Base-by-base conservation (phyloP, 2,113 vertebrate genomes). In the Myanophis thanlyinensis region DNA sequence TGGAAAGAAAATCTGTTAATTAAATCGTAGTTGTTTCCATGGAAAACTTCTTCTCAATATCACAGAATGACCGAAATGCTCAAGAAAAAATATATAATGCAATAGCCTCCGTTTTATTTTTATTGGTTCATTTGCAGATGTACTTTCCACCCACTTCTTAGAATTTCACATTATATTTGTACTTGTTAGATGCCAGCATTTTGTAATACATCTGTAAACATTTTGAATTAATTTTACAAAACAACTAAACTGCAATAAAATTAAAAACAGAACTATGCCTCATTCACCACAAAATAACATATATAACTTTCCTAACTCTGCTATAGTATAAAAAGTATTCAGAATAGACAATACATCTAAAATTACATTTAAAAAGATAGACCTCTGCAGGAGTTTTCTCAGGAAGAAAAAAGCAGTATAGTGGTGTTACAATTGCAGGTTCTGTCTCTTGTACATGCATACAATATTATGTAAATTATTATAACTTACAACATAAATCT, bases 141-240 rank as follows among this genome's bases (percentile, higher is more conserved):
- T 80, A 62, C 23, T 93, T 91, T 89, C 90, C 23, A 25, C 51
- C 35, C 23, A 52, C 35, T 91, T 52, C 87, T 89, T 85, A 46
- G 87, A 91, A 89, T 85, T 85, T 62, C 86, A 52, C 67, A 62
- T 85, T 93, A 47, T 52, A 51, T 84, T 49, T 85, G 62, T 80
- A 85, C 46, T 92, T 89, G n/a, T 89, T 59, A 51, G 15, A 88
- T 91, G 53, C 25, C 90, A 93, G 52, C 15, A 91, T 89, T 51
- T 93, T 89, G 40, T 67, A 54, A 89, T 89, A 47, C 47, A 93
- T 53, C 6, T 62, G 52, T 62, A 62, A 54, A 52, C 90, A 93
- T 91, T 52, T 27, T 93, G 90, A 86, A 89, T 89, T 54, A 73
- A 93, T 93, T 93, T 62, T 86, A 89, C 52, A 89, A 52, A 47